phyloP scores from a whole-genome alignment of 1,140 invertebrate genomes.

The Augochlora pura region DNA sequence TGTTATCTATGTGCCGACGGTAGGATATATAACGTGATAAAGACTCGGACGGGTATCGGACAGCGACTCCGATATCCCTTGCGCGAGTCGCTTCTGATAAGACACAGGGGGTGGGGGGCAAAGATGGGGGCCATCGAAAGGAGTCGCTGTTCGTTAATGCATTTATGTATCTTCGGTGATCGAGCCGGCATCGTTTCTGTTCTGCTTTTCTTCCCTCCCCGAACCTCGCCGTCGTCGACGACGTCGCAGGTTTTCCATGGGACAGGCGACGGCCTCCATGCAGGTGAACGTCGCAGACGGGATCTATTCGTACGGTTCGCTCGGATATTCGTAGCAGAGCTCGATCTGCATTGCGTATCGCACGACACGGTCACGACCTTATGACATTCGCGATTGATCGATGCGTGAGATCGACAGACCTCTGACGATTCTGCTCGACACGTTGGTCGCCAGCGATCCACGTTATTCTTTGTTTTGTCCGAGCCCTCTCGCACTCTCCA shows the following conservation, averaged over 20 bases:
- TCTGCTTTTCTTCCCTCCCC: slow-evolving; percentile 14
- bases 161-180: slow-evolving; percentile 73
- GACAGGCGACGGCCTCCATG: background rate
- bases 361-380: slow-evolving; percentile 16
- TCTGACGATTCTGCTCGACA: background rate
- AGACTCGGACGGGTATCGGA: slow-evolving; percentile 41
- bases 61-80: slow-evolving; percentile 42
- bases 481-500: too few species aligned
- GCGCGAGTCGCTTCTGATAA: slow-evolving; percentile 42
- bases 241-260: background rate
- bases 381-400: slow-evolving; percentile 23
- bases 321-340: slow-evolving; percentile 6
- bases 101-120: background rate
- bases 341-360: slow-evolving; percentile 55
- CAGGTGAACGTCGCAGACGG: background rate
- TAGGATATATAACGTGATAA: slow-evolving; percentile 61
- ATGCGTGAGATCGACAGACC: slow-evolving; percentile 10
- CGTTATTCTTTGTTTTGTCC: too few species aligned
- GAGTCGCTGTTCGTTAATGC: slow-evolving; percentile 62
- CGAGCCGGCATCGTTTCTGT: slow-evolving; percentile 33
- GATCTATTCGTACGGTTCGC: slow-evolving; percentile 34
- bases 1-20: slow-evolving; percentile 63
- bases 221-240: background rate
- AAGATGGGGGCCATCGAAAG: slow-evolving; percentile 16
- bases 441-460: too few species aligned